Evolutionary conservation across 2,113 vertebrate genomes (phyloP), one percentile per base, ranked within the genome.

Genomic region (Saimiri boliviensis): DNA sequence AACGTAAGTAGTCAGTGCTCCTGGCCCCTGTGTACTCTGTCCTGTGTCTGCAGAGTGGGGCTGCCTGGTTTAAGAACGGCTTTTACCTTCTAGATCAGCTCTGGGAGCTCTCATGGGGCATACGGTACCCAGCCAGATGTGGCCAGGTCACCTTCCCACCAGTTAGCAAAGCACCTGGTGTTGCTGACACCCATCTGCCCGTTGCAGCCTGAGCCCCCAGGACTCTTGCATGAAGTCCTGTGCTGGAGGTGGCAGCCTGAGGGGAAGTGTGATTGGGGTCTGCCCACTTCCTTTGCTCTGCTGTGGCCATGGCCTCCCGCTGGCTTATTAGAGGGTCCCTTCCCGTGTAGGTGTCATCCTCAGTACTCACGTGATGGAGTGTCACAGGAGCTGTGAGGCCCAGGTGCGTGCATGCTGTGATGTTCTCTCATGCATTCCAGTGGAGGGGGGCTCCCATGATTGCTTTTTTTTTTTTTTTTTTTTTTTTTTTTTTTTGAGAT

Each of bases 311-410:
- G 7, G 11, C 49, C 82, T 85, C 32, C 49, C 10, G 6, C n/a
- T 45, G 37, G n/a, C 30, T 37, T 3, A 5, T 37, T 3, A 5
- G 35, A 45, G 9, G 23, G 35, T 40, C 35, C 27, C 7, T 19
- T 52, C 52, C 52, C 16, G 5, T 17, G 16, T 52, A 32, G 45
- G 8, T 4, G 17, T 27, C 60, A 40, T 47, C 30, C 30, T 56
- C 12, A 56, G 3, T 7, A 3, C 12, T 23, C 3, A 12, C 4
- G 13, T 60, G n/a, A 52, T 1, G 3, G 16, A n/a, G 30, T 35
- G 35, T 35, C 16, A 14, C 14, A 19, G 30, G 66, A 68, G 45
- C 6, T 21, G 10, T 68, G 2, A 9, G 49, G 7, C 52, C 63
- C 2, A 1, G 21, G 21, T 66, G 12, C 23, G 0, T 45, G n/a